phyloP scores from a whole-genome alignment of 2,113 vertebrate genomes.

The Corynorhinus townsendii region DNA sequence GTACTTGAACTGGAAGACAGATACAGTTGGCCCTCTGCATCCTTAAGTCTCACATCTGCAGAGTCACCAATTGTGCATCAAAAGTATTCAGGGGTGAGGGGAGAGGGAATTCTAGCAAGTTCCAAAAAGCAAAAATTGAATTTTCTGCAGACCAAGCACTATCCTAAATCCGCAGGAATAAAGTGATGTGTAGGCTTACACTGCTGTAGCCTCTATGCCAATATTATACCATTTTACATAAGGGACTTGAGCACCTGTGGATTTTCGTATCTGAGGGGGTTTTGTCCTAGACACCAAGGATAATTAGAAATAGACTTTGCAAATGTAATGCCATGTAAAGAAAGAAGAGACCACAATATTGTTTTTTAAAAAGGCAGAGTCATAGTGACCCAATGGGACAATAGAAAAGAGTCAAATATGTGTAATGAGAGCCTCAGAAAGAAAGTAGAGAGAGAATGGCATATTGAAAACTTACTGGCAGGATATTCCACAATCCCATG shows the following conservation, averaged over 20 bases:
- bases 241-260: not conserved
- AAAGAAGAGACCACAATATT: not conserved
- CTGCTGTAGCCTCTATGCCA: not conserved
- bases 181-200: not conserved
- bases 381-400: not conserved
- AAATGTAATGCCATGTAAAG: not conserved
- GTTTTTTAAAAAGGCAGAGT: not conserved
- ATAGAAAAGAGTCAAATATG: not conserved
- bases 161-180: not conserved
- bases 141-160: not conserved
- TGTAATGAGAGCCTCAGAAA: not conserved
- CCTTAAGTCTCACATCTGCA: not conserved
- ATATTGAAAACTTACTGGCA: not conserved
- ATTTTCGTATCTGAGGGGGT: not conserved
- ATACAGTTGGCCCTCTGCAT: not conserved
- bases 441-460: not conserved
- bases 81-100: not conserved
- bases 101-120: not conserved
- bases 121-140: not conserved
- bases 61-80: not conserved
- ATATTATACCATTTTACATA: not conserved
- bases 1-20: not conserved
- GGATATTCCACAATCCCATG: not conserved
- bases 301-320: not conserved
- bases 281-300: not conserved